Evolutionary conservation across 2,888 invertebrate species (phyloP).

Genomic region (Sphaeridia pumilis): DNA sequence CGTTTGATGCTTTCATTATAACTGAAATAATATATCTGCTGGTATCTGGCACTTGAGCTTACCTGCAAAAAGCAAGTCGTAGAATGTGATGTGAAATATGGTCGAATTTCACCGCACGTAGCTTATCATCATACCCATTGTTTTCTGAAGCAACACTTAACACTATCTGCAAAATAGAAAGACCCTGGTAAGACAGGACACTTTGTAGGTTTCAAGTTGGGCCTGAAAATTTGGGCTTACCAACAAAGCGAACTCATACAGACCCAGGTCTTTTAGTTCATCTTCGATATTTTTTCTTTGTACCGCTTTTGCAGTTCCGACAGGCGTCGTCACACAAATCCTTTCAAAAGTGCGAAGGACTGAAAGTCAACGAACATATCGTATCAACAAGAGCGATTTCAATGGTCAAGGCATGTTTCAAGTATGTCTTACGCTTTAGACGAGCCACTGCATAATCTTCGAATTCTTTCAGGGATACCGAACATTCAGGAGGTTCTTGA

Average conservation of each 20-base stretch:
- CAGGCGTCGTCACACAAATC: conserved; percentile 45
- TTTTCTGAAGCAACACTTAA: conserved; percentile 2
- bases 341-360: conserved; percentile 65
- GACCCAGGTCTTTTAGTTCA: conserved; percentile 51
- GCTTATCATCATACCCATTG: conserved; percentile 52
- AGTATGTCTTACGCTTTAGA: conserved; percentile 47
- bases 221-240: too few relatives aligned
- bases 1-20: background rate
- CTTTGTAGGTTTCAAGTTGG: too few relatives aligned
- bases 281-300: conserved; percentile 46
- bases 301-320: conserved; percentile 35
- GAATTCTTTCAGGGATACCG: conserved; percentile 68
- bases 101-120: conserved; percentile 45
- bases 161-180: background rate
- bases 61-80: conserved; percentile 74
- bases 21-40: background rate
- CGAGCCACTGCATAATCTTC: conserved; percentile 77
- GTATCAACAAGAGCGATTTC: background rate
- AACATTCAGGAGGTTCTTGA: conserved; percentile 57
- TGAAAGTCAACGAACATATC: conserved; percentile 36
- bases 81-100: conserved; percentile 88
- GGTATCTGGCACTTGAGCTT: conserved; percentile 10
- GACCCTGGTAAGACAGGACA: background rate
- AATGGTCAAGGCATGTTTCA: background rate
- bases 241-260: conserved; percentile 39